These are phyloP conservation scores for Holacanthella duospinosa DNA, from an alignment of 2,888 invertebrate species.

Conservation along the genomic window DNA sequence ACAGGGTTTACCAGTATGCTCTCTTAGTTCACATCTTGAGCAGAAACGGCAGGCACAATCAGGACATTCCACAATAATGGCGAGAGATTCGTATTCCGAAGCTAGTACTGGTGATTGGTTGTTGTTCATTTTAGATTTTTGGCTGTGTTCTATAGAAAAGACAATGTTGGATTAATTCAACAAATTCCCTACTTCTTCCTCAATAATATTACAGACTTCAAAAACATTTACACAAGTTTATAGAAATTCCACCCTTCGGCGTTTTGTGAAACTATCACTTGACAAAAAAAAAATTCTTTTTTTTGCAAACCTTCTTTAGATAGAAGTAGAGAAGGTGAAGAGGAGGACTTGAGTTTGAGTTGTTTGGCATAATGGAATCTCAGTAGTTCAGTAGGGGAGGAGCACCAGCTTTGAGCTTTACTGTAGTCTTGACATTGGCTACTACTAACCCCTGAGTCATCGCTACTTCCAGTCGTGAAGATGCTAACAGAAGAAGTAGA, in stretches of 20 bases:
- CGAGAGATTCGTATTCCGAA: no score
- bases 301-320: no score
- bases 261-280: no score
- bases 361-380: not conserved
- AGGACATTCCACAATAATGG: constrained; percentile 20
- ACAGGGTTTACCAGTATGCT: constrained; percentile 28
- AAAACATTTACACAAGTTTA: no score
- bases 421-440: not conserved
- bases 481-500: not conserved
- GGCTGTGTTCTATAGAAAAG: no score
- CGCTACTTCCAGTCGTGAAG: not conserved
- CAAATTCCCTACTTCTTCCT: no score
- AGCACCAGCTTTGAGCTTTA: not conserved
- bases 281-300: no score
- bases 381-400: not conserved
- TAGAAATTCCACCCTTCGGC: no score
- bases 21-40: constrained; percentile 22
- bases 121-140: no score
- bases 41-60: constrained; percentile 27
- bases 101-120: no score
- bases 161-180: no score
- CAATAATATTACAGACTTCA: no score
- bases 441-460: not conserved
- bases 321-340: not conserved
- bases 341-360: not conserved